A percentile compares a stretch with the other conserved stretches of the same genome.
These are phyloP conservation scores for Oxycera nigricornis DNA, from an alignment of 2,888 invertebrate species.

Conservation along the genomic window DNA sequence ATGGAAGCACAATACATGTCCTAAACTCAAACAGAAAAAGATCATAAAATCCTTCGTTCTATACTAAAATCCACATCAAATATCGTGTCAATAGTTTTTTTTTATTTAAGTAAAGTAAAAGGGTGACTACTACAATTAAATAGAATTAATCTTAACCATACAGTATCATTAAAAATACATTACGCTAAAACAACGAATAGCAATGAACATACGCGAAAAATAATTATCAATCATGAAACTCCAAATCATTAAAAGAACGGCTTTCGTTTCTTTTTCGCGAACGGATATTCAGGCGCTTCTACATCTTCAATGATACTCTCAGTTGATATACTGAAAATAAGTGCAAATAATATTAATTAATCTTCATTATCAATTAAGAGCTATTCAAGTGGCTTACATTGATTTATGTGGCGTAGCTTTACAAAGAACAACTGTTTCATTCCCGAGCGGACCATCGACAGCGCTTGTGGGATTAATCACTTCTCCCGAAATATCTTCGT, in stretches of 20 bases:
- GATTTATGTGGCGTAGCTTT: conserved; percentile 29
- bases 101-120: neutral
- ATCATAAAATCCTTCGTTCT: too few species aligned
- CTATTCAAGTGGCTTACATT: neutral
- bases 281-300: conserved; percentile 42
- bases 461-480: neutral
- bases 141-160: neutral
- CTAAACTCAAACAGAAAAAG: too few species aligned
- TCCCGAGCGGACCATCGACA: neutral
- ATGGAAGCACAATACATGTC: too few species aligned
- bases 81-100: too few species aligned
- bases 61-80: too few species aligned
- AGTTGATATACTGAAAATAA: conserved; percentile 24
- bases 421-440: neutral
- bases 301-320: conserved; percentile 29
- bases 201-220: neutral
- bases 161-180: neutral
- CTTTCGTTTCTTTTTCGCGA: conserved; percentile 35
- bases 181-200: neutral
- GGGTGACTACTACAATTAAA: neutral
- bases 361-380: conserved; percentile 12
- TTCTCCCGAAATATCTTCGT: conserved; percentile 20
- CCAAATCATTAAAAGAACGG: conserved; percentile 39
- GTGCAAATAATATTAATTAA: too few species aligned
- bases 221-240: too few species aligned